Base-by-base conservation (phyloP, 2,888 invertebrate genomes). In the Apoderus coryli region DNA sequence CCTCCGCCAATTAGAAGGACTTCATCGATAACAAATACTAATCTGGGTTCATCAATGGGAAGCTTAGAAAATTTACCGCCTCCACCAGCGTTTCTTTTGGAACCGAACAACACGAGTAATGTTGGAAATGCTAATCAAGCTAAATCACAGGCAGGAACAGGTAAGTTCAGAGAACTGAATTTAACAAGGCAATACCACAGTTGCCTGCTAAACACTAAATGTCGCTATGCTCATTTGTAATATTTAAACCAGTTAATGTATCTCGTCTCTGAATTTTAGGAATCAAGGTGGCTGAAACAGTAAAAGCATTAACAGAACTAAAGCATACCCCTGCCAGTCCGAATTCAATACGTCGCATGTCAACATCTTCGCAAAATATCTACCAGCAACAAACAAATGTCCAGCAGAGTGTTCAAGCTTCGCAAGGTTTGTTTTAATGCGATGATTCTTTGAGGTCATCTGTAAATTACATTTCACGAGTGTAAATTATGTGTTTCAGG, bases 241-340 rank as follows among this genome's bases (percentile, higher is more conserved):
- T n/a, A n/a, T n/a, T n/a, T n/a, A n/a, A n/a, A n/a, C n/a, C n/a
- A n/a, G n/a, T n/a, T n/a, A n/a, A n/a, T n/a, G n/a, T n/a, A n/a
- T n/a, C n/a, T n/a, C 19, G n/a, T 19, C 19, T 19, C n/a, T 19
- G 6, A 7, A 19, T 42, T 39, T 27, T 22, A 44, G 61, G 63
- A 28, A 64, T 74, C 22, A 77, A 75, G 46, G 86, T 88, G 10
- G 84, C 86, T 0, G 85, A 86, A 55, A 84, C 85, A 0, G 81
- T 86, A 4, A 80, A 84, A 52, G 84, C 81, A 23, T 59, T 88
- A 33, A 85, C 84, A 0, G 82, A 85, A 49, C 58, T 85, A 38
- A 76, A 81, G 46, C 86, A 86, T 58, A 84, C 79, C 46, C 85
- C 86, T 1, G 84, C 85, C 3, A 86, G 85, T 41, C 86, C 88